Base-by-base conservation (phyloP, 2,113 vertebrate genomes). In the Lates calcarifer region DNA sequence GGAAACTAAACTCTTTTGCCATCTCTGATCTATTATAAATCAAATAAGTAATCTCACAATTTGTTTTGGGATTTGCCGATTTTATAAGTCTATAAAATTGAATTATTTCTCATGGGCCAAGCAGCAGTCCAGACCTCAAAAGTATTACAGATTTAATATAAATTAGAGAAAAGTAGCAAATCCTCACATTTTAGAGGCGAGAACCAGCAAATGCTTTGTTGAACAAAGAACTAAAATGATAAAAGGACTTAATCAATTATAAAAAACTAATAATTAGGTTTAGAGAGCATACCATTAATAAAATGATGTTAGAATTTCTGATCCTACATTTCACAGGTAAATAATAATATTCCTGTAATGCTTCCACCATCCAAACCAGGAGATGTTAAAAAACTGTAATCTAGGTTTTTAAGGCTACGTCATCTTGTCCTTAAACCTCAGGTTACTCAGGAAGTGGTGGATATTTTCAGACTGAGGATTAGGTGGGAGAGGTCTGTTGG, bases 401-500 rank as follows among this genome's bases (percentile, higher is more conserved):
- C 53, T n/a, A 53, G 6, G 17, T 58, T n/a, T 18, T 17, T 28
- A 20, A 58, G 26, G 10, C 24, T 6, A 28, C 20, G 18, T 66
- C 7, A 41, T 20, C 7, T 58, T 33, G 18, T 60, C 33, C 0
- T 60, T 74, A 24, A 12, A 37, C 17, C 1, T 58, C 22, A 14
- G 15, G 28, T 35, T 67, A 14, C 41, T 26, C 12, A 5, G 6
- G 7, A 24, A 53, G 37, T 72, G 17, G 47, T 20, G 11, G 28
- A 28, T 53, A 71, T 62, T 74, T 80, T 71, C 22, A n/a, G 20
- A 3, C 26, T 14, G 14, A 65, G 56, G 5, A 26, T 22, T 35
- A n/a, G 17, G 6, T 60, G 72, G 43, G 66, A 41, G 33, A 9
- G 22, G 67, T 79, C 53, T 28, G 35, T 67, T 68, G 49, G 15